Evolutionary conservation across 2,888 invertebrate genomes (phyloP).

Genomic region (Caenorhabditis parvicauda): DNA sequence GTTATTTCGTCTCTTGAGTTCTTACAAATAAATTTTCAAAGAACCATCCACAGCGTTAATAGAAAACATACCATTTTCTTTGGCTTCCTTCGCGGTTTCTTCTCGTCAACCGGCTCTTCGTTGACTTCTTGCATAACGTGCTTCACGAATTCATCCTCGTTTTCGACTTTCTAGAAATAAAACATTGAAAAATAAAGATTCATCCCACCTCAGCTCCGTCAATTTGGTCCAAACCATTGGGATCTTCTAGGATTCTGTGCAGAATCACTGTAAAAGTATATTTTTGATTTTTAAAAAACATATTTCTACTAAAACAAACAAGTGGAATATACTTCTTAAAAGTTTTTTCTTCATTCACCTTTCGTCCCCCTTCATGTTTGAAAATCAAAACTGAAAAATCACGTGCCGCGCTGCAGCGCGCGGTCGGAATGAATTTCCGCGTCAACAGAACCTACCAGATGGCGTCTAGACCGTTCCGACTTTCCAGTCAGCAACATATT

Average conservation of each 20-base stretch:
- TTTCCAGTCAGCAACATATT: too few species aligned
- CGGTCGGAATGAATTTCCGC: too few species aligned
- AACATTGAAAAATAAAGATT: background rate
- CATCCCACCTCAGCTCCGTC: background rate
- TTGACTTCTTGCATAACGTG: background rate
- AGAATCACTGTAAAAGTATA: background rate
- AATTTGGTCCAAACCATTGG: background rate
- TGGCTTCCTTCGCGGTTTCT: background rate
- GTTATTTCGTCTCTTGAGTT: too few species aligned
- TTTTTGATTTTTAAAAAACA: background rate
- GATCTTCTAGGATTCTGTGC: background rate
- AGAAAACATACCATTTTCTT: background rate
- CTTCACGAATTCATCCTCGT: background rate
- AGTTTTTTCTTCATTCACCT: too few species aligned
- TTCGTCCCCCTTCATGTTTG: too few species aligned
- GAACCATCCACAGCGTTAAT: background rate
- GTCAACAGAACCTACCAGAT: too few species aligned
- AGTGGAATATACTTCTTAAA: too few species aligned
- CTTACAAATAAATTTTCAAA: too few species aligned
- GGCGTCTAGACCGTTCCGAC: too few species aligned
- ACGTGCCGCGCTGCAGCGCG: too few species aligned
- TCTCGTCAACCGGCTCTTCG: background rate
- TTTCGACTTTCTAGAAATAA: background rate
- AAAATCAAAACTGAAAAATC: too few species aligned
- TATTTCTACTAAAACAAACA: background rate